Evolutionary conservation across 2,888 invertebrate species (phyloP).

Genomic region (Tenodera sinensis): DNA sequence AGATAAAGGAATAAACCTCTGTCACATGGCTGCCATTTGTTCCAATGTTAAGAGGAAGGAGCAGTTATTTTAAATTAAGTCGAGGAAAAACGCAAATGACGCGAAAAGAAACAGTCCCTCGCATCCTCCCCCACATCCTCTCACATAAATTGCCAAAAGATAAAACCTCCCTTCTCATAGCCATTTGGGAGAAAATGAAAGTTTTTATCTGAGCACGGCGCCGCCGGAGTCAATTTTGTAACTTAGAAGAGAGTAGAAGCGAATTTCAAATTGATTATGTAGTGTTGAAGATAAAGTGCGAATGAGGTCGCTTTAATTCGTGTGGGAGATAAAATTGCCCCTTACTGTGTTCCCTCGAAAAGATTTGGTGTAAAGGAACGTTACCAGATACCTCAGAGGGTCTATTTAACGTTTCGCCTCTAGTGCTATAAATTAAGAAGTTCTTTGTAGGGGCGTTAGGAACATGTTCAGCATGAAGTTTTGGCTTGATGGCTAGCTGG

Average conservation of each 20-base stretch:
- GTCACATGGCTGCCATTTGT: not conserved
- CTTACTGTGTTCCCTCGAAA: not conserved
- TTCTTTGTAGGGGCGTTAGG: too few relatives aligned
- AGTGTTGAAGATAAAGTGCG: constrained; percentile 3
- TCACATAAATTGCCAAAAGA: constrained; percentile 12
- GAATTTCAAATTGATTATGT: constrained; percentile 14
- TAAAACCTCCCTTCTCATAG: not conserved
- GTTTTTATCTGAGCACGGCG: constrained; percentile 1
- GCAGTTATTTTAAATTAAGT: not conserved
- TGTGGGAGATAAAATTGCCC: not conserved
- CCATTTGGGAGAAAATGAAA: constrained; percentile 12
- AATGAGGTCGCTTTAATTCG: not conserved
- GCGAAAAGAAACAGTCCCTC: not conserved
- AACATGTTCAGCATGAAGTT: too few relatives aligned
- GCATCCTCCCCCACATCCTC: not conserved
- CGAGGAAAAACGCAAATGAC: constrained; percentile 2
- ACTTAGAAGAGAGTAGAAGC: constrained; percentile 5
- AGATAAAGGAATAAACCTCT: not conserved
- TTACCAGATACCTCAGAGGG: not conserved
- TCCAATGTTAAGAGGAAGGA: not conserved
- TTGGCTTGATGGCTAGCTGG: too few relatives aligned
- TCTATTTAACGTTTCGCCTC: too few relatives aligned
- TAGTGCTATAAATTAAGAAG: too few relatives aligned
- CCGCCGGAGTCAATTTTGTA: constrained; percentile 12
- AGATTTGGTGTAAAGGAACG: not conserved